These are phyloP conservation scores for Minunthozetes semirufus DNA, from an alignment of 2,888 invertebrate genomes.

Conservation along the genomic window DNA sequence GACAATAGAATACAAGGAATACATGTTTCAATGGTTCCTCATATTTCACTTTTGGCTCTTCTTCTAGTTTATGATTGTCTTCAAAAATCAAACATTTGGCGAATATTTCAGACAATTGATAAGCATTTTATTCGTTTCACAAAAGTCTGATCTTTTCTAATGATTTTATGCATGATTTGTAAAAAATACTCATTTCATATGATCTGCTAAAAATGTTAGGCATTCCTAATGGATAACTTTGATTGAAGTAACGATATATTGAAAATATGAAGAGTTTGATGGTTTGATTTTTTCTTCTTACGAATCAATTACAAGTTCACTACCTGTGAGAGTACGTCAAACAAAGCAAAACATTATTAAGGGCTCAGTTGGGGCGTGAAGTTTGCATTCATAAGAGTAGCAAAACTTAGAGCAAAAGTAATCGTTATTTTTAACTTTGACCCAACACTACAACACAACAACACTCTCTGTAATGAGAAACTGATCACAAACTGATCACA, in stretches of 20 bases:
- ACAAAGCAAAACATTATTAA: neutral
- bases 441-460: neutral
- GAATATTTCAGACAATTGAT: neutral
- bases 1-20: no score
- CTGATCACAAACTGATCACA: no score
- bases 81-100: neutral
- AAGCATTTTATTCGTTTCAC: neutral
- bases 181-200: neutral
- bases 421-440: constrained; percentile 6
- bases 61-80: neutral
- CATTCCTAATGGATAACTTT: neutral
- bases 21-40: neutral
- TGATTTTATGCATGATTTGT: neutral
- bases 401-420: neutral
- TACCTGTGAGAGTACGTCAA: neutral
- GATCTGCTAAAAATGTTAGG: neutral
- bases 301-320: neutral
- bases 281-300: neutral
- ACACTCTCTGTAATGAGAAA: no score
- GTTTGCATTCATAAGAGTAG: neutral
- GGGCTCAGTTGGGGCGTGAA: constrained; percentile 13
- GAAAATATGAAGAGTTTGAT: constrained; percentile 6
- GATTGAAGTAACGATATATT: constrained; percentile 4
- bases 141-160: neutral
- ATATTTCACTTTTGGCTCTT: neutral